Evolutionary conservation across 1,140 invertebrate genomes (phyloP), one percentile per base, ranked within the genome.

Genomic region (Drosophila athabasca): DNA sequence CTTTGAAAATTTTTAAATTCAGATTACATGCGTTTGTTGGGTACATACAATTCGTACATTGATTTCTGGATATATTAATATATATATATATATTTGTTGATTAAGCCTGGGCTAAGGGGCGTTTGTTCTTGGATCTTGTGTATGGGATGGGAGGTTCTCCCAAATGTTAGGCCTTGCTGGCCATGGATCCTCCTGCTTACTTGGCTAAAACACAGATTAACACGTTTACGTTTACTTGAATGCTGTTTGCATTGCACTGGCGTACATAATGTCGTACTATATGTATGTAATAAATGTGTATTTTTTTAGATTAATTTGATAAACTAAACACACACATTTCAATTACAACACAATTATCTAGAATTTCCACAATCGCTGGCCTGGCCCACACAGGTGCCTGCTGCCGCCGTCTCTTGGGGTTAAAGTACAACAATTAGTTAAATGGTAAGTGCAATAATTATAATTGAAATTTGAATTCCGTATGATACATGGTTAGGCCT

Each of bases 161-260:
- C 41, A 61, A 62, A 59, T 39, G 60, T 62, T 43, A 17, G 52
- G 29, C n/a, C 31, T 29, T 4, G 35, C 35, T 13, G 35, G 55
- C 66, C 70, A 60, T 39, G 35, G 78, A 72, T 72, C 55, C 62
- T 54, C 55, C 62, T 54, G 79, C 83, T 87, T 87, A 87, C 83
- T 88, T 89, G 71, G 61, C 83, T 87, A 87, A 87, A 87, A 87
- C 83, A 88, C 82, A 87, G 82, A 88, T 88, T 87, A 87, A 87
- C 83, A 87, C 82, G 67, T 76, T 78, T 79, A 87, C 82, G 67
- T 76, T 78, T 79, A 88, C 81, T 89, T 77, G 9, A 39, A 74
- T 84, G 80, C 67, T 82, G 65, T 82, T 76, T 64, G 64, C 79
- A 76, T 71, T 76, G 53, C 66, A 77, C 66, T 62, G 72, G 68